Percentiles rank a stretch among this genome's conserved stretches.
Conservation (phyloP, 2,113 vertebrate species). For the Istiophorus platypterus region DNA sequence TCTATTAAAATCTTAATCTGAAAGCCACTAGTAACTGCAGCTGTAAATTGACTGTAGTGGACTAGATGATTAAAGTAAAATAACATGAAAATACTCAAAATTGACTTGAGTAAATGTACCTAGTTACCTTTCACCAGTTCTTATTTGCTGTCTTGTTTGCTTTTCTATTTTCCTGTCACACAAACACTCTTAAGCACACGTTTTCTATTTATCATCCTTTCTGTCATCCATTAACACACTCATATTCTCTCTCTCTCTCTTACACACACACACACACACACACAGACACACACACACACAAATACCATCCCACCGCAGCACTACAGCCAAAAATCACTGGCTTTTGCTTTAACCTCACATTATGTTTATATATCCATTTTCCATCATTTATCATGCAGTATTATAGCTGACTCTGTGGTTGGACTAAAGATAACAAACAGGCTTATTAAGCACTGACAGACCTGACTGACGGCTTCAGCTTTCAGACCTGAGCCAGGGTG, state of each 20-base stretch:
- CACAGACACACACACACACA: slow-evolving; percentile 18
- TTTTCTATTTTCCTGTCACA: not conserved
- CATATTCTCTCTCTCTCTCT: not conserved
- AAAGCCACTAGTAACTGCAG: too few species aligned
- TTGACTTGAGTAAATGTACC: not conserved
- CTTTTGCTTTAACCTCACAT: slow-evolving; percentile 40
- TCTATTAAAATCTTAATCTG: too few species aligned
- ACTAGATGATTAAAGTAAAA: not conserved
- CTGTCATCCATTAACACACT: slow-evolving; percentile 23
- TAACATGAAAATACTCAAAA: not conserved
- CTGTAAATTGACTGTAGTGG: not conserved
- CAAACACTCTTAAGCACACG: not conserved
- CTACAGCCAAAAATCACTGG: slow-evolving; percentile 42
- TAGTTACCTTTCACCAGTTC: not conserved
- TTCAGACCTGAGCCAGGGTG: not conserved
- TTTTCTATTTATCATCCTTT: slow-evolving; percentile 2
- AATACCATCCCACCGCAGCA: not conserved
- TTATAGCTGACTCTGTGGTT: slow-evolving; percentile 50
- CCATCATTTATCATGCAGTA: slow-evolving; percentile 50
- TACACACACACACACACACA: not conserved
- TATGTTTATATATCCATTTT: slow-evolving; percentile 69
- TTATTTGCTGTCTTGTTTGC: not conserved
- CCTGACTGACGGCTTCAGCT: slow-evolving; percentile 42
- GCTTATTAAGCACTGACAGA: slow-evolving; percentile 52
- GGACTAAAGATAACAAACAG: slow-evolving; percentile 57